Evolutionary conservation across 2,113 vertebrate species (phyloP).

Genomic region (Elephas maximus): DNA sequence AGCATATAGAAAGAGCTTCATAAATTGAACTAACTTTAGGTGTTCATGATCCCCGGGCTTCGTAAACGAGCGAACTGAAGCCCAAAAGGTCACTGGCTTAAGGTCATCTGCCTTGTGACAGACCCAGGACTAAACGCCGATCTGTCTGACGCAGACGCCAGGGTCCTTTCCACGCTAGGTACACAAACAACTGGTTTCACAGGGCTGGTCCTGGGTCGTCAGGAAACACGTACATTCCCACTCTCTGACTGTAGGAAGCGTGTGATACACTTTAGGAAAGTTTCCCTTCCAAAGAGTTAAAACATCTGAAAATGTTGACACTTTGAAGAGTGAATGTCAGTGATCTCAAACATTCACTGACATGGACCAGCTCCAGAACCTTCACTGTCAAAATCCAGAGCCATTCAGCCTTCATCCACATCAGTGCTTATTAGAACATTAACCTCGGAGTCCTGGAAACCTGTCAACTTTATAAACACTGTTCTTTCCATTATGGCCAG

Average conservation of each 20-base stretch:
- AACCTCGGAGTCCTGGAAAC: conserved; percentile 48
- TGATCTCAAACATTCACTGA: neutral
- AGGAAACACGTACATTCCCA: neutral
- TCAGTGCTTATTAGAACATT: conserved; percentile 30
- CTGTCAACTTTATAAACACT: neutral
- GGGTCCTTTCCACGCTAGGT: accelerated
- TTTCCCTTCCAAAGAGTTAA: neutral
- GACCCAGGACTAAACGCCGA: neutral
- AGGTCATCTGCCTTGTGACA: neutral
- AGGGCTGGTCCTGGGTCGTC: accelerated
- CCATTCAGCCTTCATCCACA: neutral
- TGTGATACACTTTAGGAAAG: neutral
- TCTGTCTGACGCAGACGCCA: accelerated
- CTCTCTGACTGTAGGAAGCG: neutral
- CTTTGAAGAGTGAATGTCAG: neutral
- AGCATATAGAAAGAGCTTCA: neutral
- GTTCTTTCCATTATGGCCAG: neutral
- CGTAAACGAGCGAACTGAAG: neutral
- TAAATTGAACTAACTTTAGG: neutral
- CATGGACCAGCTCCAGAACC: conserved; percentile 25
- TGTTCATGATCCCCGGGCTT: neutral
- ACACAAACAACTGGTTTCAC: neutral
- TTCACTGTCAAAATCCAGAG: neutral
- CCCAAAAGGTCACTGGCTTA: neutral
- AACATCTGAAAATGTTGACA: neutral